These are phyloP conservation scores for Caenorhabditis tropicalis DNA, from an alignment of 1,140 invertebrate species.

Conservation along the genomic window DNA sequence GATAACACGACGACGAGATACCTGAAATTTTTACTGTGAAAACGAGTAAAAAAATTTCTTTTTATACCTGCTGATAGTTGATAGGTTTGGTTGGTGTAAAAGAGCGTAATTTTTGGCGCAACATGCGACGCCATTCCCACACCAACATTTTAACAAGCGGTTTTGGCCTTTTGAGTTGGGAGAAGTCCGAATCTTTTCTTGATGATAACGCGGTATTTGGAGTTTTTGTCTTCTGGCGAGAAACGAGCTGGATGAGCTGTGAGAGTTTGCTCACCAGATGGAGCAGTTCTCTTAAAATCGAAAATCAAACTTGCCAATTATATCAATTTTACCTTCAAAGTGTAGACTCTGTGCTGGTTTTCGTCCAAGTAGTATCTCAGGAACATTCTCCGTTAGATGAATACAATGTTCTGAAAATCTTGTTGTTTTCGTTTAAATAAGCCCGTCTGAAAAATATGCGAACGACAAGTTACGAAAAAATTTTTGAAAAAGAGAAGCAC, in stretches of 20 bases:
- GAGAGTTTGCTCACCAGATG: conserved; percentile 81
- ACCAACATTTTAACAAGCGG: conserved; percentile 75
- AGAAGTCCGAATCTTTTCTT: conserved; percentile 89
- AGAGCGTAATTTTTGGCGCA: conserved; percentile 59
- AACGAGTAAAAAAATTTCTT: background rate
- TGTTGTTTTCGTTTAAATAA: no score
- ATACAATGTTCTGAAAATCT: background rate
- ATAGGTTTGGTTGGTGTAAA: conserved; percentile 42
- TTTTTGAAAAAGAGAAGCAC: no score
- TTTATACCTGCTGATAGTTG: conserved; percentile 49
- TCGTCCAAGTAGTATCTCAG: conserved; percentile 75
- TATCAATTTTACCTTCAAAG: conserved; percentile 72
- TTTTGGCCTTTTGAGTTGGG: conserved; percentile 83
- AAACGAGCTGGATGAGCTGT: conserved; percentile 93
- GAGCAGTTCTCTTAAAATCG: conserved; percentile 79
- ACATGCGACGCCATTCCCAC: conserved; percentile 59
- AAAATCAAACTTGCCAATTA: background rate
- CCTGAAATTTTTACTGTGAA: conserved; percentile 56
- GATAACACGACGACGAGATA: conserved; percentile 56
- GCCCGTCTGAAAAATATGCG: background rate
- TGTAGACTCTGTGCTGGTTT: conserved; percentile 74
- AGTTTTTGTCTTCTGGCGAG: conserved; percentile 93
- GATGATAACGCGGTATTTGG: conserved; percentile 84
- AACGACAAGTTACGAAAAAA: background rate
- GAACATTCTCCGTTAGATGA: conserved; percentile 72